A percentile compares a stretch with the other conserved stretches of the same genome.
These are phyloP conservation scores for Lacerta agilis DNA, from an alignment of 2,797 vertebrate species.

Conservation along the genomic window DNA sequence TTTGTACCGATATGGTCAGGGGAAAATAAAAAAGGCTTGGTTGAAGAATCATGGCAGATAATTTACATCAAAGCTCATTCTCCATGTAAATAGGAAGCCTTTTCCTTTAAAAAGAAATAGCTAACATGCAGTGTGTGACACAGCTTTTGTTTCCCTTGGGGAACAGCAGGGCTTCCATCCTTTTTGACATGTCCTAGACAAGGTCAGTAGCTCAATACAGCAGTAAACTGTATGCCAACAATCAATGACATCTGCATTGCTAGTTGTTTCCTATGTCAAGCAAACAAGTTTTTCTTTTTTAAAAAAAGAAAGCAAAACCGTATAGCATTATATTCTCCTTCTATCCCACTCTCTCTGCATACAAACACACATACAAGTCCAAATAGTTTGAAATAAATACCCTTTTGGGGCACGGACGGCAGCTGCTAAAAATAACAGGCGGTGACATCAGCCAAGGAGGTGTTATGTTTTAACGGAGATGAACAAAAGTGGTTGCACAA, in stretches of 20 bases:
- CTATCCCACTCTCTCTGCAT: conserved; percentile 9
- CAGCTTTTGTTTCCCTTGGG: conserved; percentile 62
- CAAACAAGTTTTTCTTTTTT: conserved; percentile 3
- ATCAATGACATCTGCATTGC: conserved; percentile 58
- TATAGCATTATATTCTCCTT: not conserved
- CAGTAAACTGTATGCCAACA: conserved; percentile 55
- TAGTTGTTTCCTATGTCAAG: conserved; percentile 38
- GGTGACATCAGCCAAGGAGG: conserved; percentile 47
- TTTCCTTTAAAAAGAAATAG: conserved; percentile 34
- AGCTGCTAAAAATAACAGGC: conserved; percentile 61
- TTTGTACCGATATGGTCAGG: conserved; percentile 64
- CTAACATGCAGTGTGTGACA: conserved; percentile 72
- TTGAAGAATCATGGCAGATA: conserved; percentile 48
- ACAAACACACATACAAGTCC: conserved; percentile 15
- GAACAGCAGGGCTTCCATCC: conserved; percentile 52
- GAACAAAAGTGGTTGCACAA: conserved; percentile 44
- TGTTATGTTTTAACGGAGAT: conserved; percentile 47
- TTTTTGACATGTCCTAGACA: conserved; percentile 71
- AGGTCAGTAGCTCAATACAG: conserved; percentile 75
- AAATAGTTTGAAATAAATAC: conserved; percentile 47
- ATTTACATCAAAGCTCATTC: conserved; percentile 19
- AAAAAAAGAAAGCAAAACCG: not conserved
- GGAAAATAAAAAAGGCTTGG: conserved; percentile 18
- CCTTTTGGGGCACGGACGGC: conserved; percentile 18
- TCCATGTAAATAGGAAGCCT: not conserved